phyloP scores from a whole-genome alignment of 2,888 invertebrate genomes.

The Acanthosepion esculentum region DNA sequence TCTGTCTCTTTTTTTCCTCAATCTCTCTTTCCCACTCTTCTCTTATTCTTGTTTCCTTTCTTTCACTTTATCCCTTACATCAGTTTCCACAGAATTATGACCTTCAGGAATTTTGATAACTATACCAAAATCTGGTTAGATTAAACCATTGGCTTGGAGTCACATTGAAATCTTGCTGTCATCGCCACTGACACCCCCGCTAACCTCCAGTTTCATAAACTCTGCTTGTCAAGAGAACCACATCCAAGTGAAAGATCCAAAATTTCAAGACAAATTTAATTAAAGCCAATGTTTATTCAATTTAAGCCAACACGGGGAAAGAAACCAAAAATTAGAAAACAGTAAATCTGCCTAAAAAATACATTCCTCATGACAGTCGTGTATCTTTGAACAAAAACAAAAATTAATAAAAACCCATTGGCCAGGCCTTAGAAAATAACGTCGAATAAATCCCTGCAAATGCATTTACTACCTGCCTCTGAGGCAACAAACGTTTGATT shows the following conservation, averaged over 20 bases:
- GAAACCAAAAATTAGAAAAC: background rate
- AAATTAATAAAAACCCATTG: background rate
- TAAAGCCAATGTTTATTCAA: background rate
- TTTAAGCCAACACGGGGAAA: background rate
- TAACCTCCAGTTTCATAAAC: background rate
- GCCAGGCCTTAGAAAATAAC: background rate
- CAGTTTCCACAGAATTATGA: background rate
- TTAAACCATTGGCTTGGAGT: constrained; percentile 10
- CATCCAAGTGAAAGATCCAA: constrained; percentile 33
- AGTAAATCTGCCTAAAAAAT: background rate
- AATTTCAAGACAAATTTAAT: background rate
- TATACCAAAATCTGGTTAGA: constrained; percentile 3
- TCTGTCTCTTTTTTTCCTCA: too few species aligned
- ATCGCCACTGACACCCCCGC: background rate
- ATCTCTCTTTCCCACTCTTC: too few species aligned
- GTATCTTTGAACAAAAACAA: background rate
- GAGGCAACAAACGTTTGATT: too few species aligned
- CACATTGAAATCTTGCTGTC: background rate
- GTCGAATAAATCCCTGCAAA: too few species aligned
- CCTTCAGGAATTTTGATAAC: background rate
- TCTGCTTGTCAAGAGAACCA: background rate
- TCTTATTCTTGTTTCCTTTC: background rate
- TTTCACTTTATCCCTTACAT: background rate
- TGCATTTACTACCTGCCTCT: too few species aligned
- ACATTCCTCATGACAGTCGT: background rate